Conservation (phyloP, 2,797 vertebrate species). For the Leuciscus waleckii region DNA sequence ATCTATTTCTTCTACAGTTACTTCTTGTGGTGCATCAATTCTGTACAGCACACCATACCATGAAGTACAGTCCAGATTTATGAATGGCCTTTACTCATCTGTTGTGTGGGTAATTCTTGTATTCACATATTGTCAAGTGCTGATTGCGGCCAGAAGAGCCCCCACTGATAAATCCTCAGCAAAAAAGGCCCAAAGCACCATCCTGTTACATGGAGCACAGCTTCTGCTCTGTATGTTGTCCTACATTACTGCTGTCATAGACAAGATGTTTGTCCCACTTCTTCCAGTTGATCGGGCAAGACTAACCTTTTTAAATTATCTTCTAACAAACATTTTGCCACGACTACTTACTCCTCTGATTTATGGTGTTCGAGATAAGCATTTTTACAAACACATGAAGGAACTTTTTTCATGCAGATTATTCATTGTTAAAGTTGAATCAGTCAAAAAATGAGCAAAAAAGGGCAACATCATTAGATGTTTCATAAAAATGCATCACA, state of each 20-base stretch:
- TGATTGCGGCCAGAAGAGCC: conserved; percentile 55
- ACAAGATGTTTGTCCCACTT: background rate
- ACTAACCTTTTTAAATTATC: conserved; percentile 59
- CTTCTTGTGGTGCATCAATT: conserved; percentile 56
- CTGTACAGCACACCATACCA: conserved; percentile 63
- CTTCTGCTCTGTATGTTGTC: conserved; percentile 69
- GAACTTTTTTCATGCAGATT: conserved; percentile 49
- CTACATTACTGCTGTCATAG: conserved; percentile 56
- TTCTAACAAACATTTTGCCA: conserved; percentile 66
- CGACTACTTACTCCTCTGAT: conserved; percentile 72
- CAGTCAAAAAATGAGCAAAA: background rate
- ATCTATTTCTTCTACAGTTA: conserved; percentile 60
- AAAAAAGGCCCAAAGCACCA: conserved; percentile 70
- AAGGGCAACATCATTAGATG: background rate
- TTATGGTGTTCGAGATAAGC: conserved; percentile 72
- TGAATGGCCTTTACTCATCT: conserved; percentile 59
- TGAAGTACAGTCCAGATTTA: conserved; percentile 60
- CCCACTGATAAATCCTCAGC: conserved; percentile 56
- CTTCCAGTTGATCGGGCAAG: conserved; percentile 53
- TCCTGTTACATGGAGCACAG: conserved; percentile 72
- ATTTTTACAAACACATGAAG: conserved; percentile 62
- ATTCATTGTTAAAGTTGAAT: conserved; percentile 39
- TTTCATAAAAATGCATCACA: background rate
- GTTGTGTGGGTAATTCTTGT: conserved; percentile 71
- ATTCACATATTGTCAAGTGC: conserved; percentile 70